phyloP scores from a whole-genome alignment of 2,113 vertebrate genomes.

The Myrmecobius fasciatus region DNA sequence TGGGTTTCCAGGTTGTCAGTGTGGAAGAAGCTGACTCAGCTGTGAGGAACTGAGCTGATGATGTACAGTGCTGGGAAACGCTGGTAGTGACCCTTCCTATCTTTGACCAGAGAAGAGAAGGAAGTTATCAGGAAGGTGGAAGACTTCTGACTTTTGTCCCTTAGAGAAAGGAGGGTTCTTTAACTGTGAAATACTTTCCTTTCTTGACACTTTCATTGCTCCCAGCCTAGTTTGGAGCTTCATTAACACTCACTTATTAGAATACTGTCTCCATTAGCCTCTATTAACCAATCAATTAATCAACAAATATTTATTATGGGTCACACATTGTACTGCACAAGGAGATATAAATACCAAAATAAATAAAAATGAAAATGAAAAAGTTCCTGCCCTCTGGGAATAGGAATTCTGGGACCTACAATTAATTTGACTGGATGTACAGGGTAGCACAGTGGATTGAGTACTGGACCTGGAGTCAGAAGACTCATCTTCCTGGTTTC shows the following conservation, averaged over 20 bases:
- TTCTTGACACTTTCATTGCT: neutral
- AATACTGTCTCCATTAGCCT: neutral
- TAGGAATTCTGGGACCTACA: neutral
- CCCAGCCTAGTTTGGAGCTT: neutral
- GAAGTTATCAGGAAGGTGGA: neutral
- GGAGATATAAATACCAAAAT: neutral
- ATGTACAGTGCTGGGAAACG: neutral
- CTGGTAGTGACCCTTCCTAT: neutral
- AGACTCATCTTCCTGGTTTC: no score
- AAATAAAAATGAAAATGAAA: neutral
- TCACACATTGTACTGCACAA: neutral
- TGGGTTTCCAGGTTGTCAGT: neutral
- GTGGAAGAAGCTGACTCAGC: neutral
- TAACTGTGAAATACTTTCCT: neutral
- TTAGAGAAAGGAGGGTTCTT: neutral
- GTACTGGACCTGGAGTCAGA: neutral
- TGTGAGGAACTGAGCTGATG: neutral
- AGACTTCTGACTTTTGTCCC: neutral
- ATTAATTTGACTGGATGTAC: neutral
- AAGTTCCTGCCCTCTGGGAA: neutral
- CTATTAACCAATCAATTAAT: neutral
- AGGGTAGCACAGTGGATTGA: neutral
- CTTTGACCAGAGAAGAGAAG: neutral
- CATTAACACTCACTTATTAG: neutral
- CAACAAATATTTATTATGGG: neutral